Evolutionary conservation across 2,113 vertebrate species (phyloP), one percentile per base, ranked within the genome.

Genomic region (Benitochromis conjunctus): DNA sequence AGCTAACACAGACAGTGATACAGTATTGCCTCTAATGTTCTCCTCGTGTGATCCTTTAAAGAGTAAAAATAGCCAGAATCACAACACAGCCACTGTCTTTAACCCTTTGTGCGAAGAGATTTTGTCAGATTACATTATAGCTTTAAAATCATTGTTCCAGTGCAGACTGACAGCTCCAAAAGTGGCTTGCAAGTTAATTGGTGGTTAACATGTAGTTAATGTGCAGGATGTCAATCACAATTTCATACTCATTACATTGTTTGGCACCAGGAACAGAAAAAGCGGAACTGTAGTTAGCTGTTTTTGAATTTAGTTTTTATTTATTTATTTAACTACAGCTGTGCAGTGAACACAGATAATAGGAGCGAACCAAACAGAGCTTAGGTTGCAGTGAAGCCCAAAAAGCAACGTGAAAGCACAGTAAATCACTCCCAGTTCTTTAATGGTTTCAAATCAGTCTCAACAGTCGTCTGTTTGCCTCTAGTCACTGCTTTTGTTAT

Each of bases 141-240:
- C 26, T 53, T 19, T 12, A 53, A 51, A 51, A n/a, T 0, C 6
- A 51, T 76, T 51, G 46, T 76, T 51, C 24, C 69, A 12, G 24
- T 31, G 69, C 46, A 76, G 43, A 31, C 24, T 51, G 43, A 29
- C 46, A 76, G 46, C 69, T 76, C 51, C 24, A 31, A 76, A 76
- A 76, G 13, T 48, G 69, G 16, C 10, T 51, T 51, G 69, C 29
- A 53, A 53, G 46, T 76, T 53, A 76, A 76, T 76, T 51, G 26
- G 71, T 53, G 71, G 71, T 53, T 76, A 76, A 34, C 43, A 76
- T 76, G 24, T 76, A n/a, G 43, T 76, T 76, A 51, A 31, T 76
- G 69, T 29, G 46, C 69, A 76, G 16, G 24, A 0, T 76, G 69
- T 29, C 69, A 76, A 48, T 76, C 69, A 74, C 43, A 51, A 31